These are phyloP conservation scores for Cerceris ruficornis DNA, from an alignment of 2,888 invertebrate genomes.

Conservation along the genomic window DNA sequence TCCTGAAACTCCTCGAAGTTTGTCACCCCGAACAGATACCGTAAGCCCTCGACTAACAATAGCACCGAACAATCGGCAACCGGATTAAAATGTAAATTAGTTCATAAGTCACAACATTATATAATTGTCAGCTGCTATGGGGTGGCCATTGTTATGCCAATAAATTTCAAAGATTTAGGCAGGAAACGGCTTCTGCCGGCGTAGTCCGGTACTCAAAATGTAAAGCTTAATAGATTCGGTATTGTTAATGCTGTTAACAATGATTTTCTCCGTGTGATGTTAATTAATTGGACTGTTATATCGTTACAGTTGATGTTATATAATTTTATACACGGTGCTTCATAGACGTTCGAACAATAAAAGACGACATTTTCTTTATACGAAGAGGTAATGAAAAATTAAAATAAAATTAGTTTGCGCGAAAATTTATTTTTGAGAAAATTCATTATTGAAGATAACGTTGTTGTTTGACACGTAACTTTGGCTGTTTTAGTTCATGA, in stretches of 20 bases:
- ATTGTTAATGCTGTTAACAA: conserved; percentile 10
- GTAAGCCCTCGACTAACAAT: conserved; percentile 67
- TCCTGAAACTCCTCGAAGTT: conserved; percentile 46
- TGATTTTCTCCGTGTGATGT: neutral
- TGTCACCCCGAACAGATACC: conserved; percentile 39
- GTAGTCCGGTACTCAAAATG: conserved; percentile 38
- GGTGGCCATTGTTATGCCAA: conserved; percentile 63
- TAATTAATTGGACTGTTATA: neutral
- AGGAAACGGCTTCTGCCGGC: conserved; percentile 30
- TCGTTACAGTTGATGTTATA: no score
- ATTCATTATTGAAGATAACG: no score
- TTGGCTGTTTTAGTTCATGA: no score
- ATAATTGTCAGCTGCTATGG: conserved; percentile 57
- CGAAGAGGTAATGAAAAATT: no score
- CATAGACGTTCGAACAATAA: no score
- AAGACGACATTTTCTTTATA: no score
- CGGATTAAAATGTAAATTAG: conserved; percentile 76
- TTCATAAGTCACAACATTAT: conserved; percentile 72
- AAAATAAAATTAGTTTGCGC: no score
- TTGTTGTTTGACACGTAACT: no score
- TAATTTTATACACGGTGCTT: no score
- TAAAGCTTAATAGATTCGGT: conserved; percentile 16
- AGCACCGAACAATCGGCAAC: conserved; percentile 70
- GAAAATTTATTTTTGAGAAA: no score
- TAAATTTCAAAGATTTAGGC: conserved; percentile 58